Percentiles rank a stretch among this genome's conserved stretches.
Evolutionary conservation across 1,140 invertebrate species (phyloP).

Genomic region (Anastrepha obliqua): DNA sequence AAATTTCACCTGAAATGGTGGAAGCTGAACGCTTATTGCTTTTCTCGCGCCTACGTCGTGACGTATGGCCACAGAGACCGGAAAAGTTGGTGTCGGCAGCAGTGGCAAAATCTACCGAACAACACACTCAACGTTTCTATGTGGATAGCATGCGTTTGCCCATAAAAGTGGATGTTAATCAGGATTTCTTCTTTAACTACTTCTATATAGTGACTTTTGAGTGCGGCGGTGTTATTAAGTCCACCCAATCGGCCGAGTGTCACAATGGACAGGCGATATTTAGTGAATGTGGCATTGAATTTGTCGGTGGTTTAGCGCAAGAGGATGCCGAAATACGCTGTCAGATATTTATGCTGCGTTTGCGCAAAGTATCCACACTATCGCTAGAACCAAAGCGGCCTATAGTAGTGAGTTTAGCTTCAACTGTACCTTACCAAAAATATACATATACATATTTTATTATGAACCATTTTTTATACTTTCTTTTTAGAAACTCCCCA

Average conservation of each 20-base stretch:
- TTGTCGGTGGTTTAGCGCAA: neutral
- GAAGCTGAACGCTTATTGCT: slow-evolving; percentile 69
- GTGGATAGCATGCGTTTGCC: slow-evolving; percentile 67
- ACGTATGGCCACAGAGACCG: slow-evolving; percentile 17
- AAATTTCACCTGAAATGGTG: slow-evolving; percentile 70
- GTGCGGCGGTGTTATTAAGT: slow-evolving; percentile 65
- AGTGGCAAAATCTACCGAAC: neutral
- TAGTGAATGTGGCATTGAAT: slow-evolving; percentile 62
- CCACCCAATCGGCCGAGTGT: slow-evolving; percentile 71
- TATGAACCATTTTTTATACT: neutral
- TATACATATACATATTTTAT: neutral
- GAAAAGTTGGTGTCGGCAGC: neutral
- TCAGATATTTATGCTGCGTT: slow-evolving; percentile 69
- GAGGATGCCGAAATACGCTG: slow-evolving; percentile 62
- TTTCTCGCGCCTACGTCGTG: slow-evolving; percentile 62
- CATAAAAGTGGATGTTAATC: slow-evolving; percentile 62
- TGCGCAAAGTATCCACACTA: slow-evolving; percentile 68
- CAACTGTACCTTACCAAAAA: no score
- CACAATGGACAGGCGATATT: slow-evolving; percentile 65
- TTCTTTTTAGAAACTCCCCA: slow-evolving; percentile 53
- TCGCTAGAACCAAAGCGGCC: slow-evolving; percentile 63
- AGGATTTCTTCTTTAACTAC: slow-evolving; percentile 72
- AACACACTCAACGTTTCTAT: slow-evolving; percentile 59
- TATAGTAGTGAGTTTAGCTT: slow-evolving; percentile 15
- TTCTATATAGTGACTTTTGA: slow-evolving; percentile 71